Evolutionary conservation across 1,140 invertebrate genomes (phyloP), one percentile per base, ranked within the genome.

Genomic region (Triops longicaudatus): DNA sequence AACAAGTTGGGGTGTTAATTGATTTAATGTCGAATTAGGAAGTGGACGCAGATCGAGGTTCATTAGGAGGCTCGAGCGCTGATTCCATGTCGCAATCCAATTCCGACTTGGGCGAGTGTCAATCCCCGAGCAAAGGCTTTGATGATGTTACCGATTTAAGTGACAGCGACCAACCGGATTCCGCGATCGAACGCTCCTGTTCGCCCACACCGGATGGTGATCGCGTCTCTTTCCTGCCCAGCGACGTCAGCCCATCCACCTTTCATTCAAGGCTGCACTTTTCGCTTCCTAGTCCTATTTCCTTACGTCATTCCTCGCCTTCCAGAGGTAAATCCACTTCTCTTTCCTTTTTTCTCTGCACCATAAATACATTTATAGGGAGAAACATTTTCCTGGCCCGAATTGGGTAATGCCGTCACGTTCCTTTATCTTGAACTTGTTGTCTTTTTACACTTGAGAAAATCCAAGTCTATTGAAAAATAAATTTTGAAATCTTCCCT

Each of bases 161-260:
- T 73, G 85, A 86, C 72, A 85, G 86, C 26, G 86, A 87, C 31
- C 85, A 85, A 6, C 84, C 83, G 37, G 85, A 86, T 77, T 81
- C 81, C 1, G 80, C 81, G 3, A 80, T 81, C 71, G 82, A 82
- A 44, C 81, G 76, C 22, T 80, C 80, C 7, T 80, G 78, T 37
- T 78, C 77, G 41, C 74, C 77, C 73, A 73, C 76, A 37, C 44
- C 76, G 73, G 76, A 73, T 11, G 27, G 76, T 37, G 76, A 79
- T 43, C 41, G 72, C 31, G 31, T 26, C 12, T 26, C 74, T 26
- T 78, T 37, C 72, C 43, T 72, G 76, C 71, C 27, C n/a, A 37
- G 26, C 74, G 26, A 43, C 6, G 14, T 41, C 26, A 71, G 50
- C 31, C 26, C 37, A 44, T 43, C 27, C 42, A 41, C 44, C 26